Conservation (phyloP, 2,797 vertebrate genomes). For the Tinamus major region DNA sequence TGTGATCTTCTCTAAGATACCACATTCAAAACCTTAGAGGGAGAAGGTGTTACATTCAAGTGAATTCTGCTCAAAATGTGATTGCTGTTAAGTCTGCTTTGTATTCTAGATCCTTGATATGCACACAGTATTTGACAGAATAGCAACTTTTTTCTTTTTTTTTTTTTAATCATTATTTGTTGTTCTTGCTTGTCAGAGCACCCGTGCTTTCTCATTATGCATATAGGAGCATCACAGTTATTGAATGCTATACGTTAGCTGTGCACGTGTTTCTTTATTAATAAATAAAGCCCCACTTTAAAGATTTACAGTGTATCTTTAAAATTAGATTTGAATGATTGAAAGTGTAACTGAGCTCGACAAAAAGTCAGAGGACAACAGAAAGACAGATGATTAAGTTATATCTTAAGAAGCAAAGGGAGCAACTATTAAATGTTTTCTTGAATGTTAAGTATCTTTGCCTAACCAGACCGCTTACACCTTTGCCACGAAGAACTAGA, state of each 20-base stretch:
- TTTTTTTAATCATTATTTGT: conserved; percentile 12
- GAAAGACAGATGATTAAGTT: neutral
- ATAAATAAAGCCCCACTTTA: neutral
- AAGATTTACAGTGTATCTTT: neutral
- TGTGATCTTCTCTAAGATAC: conserved; percentile 75
- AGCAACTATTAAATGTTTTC: neutral
- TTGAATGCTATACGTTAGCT: neutral
- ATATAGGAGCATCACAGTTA: neutral
- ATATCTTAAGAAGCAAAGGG: neutral
- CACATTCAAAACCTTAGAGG: conserved; percentile 66
- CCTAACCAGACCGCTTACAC: neutral
- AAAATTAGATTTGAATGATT: neutral
- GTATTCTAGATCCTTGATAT: conserved; percentile 28
- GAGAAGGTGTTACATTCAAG: conserved; percentile 71
- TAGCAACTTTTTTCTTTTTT: neutral
- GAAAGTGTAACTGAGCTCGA: neutral
- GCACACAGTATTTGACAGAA: conserved; percentile 36
- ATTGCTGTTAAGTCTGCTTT: conserved; percentile 57
- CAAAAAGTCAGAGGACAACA: neutral
- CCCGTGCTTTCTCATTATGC: neutral
- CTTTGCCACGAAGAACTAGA: neutral
- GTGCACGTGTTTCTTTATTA: neutral
- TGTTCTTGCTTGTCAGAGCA: conserved; percentile 43
- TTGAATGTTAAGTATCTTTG: neutral
- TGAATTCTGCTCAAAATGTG: conserved; percentile 63